phyloP scores from a whole-genome alignment of 1,140 invertebrate genomes.

The Drosophila eugracilis region DNA sequence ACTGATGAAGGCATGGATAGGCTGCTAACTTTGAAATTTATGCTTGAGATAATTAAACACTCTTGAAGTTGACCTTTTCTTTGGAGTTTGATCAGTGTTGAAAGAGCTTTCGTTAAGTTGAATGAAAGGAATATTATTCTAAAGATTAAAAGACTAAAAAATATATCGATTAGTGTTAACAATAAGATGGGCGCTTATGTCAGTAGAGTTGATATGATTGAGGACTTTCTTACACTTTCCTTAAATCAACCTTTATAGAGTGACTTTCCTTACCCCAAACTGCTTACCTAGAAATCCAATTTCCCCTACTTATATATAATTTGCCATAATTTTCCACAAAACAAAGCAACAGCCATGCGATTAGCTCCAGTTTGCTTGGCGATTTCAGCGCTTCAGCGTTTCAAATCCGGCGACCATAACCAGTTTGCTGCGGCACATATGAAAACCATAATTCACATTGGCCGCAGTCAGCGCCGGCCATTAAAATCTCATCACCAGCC shows the following conservation, averaged over 20 bases:
- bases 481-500: conserved; percentile 80
- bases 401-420: conserved; percentile 35
- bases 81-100: neutral
- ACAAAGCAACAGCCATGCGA: neutral
- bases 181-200: neutral
- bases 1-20: conserved; percentile 23
- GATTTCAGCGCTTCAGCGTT: conserved; percentile 29
- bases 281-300: neutral
- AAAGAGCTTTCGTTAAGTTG: neutral
- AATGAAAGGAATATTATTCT: no score
- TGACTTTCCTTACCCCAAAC: neutral
- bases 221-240: no score
- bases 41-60: conserved; percentile 1
- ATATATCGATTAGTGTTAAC: neutral
- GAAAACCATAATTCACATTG: conserved; percentile 74
- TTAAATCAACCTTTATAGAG: no score
- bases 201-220: no score
- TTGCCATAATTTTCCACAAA: neutral
- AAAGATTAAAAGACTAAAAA: neutral
- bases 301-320: neutral
- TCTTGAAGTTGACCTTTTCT: neutral
- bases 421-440: conserved; percentile 29
- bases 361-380: conserved; percentile 65
- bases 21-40: conserved; percentile 18
- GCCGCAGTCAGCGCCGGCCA: conserved; percentile 62